Base-by-base conservation (phyloP, 2,888 invertebrate genomes). In the Coecobrya sp. region DNA sequence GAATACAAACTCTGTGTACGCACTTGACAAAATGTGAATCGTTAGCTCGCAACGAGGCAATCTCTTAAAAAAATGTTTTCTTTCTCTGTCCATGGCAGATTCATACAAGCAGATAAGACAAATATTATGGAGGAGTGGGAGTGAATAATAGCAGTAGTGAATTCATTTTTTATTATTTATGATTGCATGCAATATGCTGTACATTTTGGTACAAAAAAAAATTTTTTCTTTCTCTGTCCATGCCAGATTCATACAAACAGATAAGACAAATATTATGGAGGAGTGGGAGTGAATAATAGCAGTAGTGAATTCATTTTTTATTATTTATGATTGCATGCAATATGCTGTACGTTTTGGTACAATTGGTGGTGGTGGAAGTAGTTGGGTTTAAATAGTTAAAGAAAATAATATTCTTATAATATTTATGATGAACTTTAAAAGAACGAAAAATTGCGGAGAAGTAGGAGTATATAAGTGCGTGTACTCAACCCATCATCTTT, bases 101-200 rank as follows among this genome's bases (percentile, higher is more conserved):
- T n/a, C n/a, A n/a, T 13, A 52, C 8, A 22, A 0, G 8, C 22
- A 49, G 27, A 52, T 79, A 84, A 49, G 36, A 87, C 27, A 73
- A 59, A 22, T 59, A 81, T 81, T 52, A 84, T 76, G 84, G 91
- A 84, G 82, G 86, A 82, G 91, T 87, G 91, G 91, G 91, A 87
- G 91, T 86, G 91, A 55, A 55, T 79, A 27, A 79, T 79, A 52
- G 79, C 22, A 45, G 76, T 10, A 73, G 42, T 42, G 16, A 81
- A 55, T n/a, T 76, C 13, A 76, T 49, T 13, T 49, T 76, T 76
- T 49, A 76, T 30, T 86, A 62, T 79, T 62, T 62, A 85, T 90
- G 76, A 76, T 85, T 45, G 76, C 68, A 55, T 59, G 84, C 73
- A 76, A 30, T 59, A 59, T 13, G 59, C 19, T 81, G 16, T 79